Evolutionary conservation across 1,140 invertebrate species (phyloP).

Genomic region (Eulimnadia texana): DNA sequence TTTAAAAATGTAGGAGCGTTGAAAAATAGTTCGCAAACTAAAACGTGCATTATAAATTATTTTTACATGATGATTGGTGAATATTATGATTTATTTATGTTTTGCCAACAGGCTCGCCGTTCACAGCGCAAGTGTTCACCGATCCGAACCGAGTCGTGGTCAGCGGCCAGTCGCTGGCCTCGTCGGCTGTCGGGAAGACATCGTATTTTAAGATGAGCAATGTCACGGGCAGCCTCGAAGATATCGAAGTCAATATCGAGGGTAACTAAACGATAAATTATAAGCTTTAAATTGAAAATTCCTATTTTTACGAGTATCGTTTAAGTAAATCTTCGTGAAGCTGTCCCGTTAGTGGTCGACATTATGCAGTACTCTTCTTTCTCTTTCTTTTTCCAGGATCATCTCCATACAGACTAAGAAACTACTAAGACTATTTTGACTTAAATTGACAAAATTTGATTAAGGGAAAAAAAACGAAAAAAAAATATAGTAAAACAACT

Average conservation of each 20-base stretch:
- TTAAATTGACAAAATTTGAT: not conserved
- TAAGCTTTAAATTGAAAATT: not conserved
- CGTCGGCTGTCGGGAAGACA: constrained; percentile 53
- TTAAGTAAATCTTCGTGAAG: not conserved
- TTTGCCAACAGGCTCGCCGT: constrained; percentile 49
- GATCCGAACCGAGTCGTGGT: constrained; percentile 51
- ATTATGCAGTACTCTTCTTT: constrained; percentile 14
- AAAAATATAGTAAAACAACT: no score
- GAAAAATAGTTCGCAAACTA: no score
- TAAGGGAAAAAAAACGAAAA: not conserved
- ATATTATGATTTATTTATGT: constrained; percentile 4
- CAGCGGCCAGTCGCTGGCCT: constrained; percentile 49
- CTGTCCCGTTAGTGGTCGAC: not conserved
- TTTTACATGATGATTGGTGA: no score
- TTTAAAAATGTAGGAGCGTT: no score
- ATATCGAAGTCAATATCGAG: constrained; percentile 87
- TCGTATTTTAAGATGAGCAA: constrained; percentile 55
- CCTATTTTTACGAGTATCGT: not conserved
- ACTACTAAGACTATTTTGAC: constrained; percentile 16
- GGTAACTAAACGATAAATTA: constrained; percentile 37
- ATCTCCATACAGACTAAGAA: constrained; percentile 18
- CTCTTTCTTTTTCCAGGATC: constrained; percentile 19
- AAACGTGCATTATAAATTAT: no score
- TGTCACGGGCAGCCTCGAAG: constrained; percentile 65
- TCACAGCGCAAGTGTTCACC: constrained; percentile 54